Evolutionary conservation across 2,113 vertebrate genomes (phyloP).

Genomic region (Crotalus tigris): DNA sequence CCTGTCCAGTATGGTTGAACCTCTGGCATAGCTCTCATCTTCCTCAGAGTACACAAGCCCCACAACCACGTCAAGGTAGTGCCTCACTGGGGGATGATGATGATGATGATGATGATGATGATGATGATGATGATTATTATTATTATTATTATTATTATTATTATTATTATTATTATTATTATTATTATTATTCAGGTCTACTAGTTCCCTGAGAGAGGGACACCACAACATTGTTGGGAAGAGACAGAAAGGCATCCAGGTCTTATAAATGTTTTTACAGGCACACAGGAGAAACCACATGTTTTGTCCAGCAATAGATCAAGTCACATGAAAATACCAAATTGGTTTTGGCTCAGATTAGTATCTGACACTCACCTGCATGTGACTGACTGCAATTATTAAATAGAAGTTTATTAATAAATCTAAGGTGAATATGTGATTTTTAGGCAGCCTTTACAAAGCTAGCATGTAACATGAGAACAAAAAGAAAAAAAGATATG

Average conservation of each 20-base stretch:
- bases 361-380: not conserved
- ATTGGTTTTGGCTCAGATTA: not conserved
- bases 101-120: too few species aligned
- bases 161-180: too few species aligned
- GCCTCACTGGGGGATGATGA: too few species aligned
- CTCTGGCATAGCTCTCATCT: too few species aligned
- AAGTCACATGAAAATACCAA: not conserved
- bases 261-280: not conserved
- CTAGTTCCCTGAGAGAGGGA: not conserved
- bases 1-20: too few species aligned
- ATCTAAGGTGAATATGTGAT: not conserved
- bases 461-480: not conserved
- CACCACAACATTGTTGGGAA: not conserved
- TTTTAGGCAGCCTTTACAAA: not conserved
- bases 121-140: too few species aligned
- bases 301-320: not conserved
- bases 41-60: too few species aligned
- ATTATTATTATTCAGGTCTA: not conserved
- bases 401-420: not conserved
- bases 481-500: conserved; percentile 12
- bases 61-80: too few species aligned
- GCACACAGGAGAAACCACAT: not conserved
- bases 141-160: too few species aligned
- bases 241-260: not conserved
- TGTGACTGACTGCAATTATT: not conserved